phyloP scores from a whole-genome alignment of 2,113 vertebrate genomes.

The Stegostoma tigrinum region DNA sequence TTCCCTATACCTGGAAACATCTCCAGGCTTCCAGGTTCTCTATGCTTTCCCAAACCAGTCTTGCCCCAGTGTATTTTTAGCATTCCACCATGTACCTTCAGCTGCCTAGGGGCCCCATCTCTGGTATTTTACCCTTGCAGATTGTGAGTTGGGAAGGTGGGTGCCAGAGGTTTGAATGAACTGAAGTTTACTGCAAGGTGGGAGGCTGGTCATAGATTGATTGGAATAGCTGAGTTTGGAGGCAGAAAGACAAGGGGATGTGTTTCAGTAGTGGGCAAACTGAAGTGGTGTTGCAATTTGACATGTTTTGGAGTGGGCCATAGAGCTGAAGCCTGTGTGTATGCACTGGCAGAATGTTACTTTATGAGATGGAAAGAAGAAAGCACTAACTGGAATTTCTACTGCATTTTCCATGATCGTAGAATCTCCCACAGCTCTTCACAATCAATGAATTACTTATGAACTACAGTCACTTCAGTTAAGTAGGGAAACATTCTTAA shows the following conservation, averaged over 20 bases:
- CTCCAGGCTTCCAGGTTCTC: not conserved
- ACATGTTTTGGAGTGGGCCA: not conserved
- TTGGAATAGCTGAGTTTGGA: not conserved
- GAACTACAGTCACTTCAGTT: not conserved
- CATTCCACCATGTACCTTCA: not conserved
- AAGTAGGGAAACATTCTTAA: conserved; percentile 7
- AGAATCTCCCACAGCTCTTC: not conserved
- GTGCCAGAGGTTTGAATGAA: not conserved
- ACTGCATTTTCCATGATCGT: not conserved
- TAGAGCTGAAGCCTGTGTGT: not conserved
- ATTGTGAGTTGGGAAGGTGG: not conserved
- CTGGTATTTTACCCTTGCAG: not conserved
- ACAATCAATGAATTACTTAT: not conserved
- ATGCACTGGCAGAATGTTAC: not conserved
- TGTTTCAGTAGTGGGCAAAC: not conserved
- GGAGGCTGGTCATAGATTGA: not conserved
- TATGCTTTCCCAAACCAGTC: too few relatives aligned
- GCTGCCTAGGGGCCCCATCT: not conserved
- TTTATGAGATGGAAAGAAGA: not conserved
- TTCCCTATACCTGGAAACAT: too few relatives aligned
- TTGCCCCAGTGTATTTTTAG: not conserved
- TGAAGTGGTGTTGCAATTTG: not conserved
- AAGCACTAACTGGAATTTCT: not conserved
- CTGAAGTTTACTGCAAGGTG: not conserved
- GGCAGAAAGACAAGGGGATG: not conserved